Conservation (phyloP, 2,113 vertebrate genomes). For the Anolis sagrei region DNA sequence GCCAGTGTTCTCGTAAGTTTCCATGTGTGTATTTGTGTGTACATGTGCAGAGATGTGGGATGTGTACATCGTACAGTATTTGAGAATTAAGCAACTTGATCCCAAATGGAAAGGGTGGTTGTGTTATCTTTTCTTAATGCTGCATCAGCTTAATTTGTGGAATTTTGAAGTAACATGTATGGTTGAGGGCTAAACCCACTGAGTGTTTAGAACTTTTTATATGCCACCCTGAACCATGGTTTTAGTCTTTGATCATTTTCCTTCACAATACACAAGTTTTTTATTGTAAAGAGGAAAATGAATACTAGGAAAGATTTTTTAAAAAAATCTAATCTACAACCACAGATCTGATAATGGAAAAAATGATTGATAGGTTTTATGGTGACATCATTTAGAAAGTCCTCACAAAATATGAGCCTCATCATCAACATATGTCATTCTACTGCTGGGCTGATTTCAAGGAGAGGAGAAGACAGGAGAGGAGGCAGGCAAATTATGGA, state of each 20-base stretch:
- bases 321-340: not conserved
- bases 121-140: constrained; percentile 71
- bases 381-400: not conserved
- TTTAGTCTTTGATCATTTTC: not conserved
- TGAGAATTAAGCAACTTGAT: constrained; percentile 73
- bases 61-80: constrained; percentile 53
- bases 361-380: not conserved
- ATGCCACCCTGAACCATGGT: not conserved
- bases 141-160: constrained; percentile 51
- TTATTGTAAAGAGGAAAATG: constrained; percentile 7
- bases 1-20: constrained; percentile 64
- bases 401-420: not conserved
- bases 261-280: not conserved
- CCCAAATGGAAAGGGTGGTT: constrained; percentile 81
- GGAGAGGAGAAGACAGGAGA: not conserved
- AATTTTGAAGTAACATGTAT: constrained; percentile 32
- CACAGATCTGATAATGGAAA: not conserved
- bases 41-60: constrained; percentile 56
- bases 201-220: not conserved
- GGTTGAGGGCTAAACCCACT: constrained; percentile 15
- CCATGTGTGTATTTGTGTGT: constrained; percentile 53
- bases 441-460: not conserved
- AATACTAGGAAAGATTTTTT: not conserved
- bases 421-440: not conserved
- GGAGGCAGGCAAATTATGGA: not conserved